Conservation (phyloP, 1,140 invertebrate species). For the Drosophila leontia region DNA sequence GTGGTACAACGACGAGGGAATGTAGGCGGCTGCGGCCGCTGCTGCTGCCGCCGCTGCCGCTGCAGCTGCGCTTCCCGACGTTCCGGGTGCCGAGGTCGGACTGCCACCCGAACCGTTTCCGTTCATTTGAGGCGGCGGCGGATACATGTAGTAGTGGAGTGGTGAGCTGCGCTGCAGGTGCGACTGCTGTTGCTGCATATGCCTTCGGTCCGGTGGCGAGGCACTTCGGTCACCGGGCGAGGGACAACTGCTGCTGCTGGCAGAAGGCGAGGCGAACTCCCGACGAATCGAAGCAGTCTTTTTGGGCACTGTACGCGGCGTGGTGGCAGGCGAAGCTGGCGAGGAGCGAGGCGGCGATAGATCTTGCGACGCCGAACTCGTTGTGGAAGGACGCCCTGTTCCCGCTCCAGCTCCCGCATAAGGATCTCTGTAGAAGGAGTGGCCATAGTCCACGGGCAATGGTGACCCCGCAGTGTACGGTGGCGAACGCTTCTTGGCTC, state of each 20-base stretch:
- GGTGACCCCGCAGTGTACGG: constrained; percentile 73
- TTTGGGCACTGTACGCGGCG: constrained; percentile 84
- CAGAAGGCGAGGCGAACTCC: constrained; percentile 82
- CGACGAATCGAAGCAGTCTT: constrained; percentile 84
- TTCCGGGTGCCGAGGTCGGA: constrained; percentile 24
- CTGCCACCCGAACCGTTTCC: constrained; percentile 53
- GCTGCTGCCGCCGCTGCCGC: constrained; percentile 64
- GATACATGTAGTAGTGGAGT: constrained; percentile 81
- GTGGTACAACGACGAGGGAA: constrained; percentile 78
- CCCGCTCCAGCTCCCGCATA: constrained; percentile 52
- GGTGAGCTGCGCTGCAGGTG: constrained; percentile 68
- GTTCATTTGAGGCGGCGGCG: constrained; percentile 60
- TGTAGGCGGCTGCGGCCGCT: constrained; percentile 77
- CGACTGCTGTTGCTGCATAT: constrained; percentile 55
- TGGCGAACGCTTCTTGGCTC: constrained; percentile 75
- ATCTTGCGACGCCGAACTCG: constrained; percentile 47
- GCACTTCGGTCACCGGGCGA: constrained; percentile 70
- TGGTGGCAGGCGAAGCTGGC: constrained; percentile 65
- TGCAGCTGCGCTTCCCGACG: constrained; percentile 51
- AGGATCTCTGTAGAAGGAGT: constrained; percentile 64
- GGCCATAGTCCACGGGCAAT: constrained; percentile 67
- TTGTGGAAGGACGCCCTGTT: constrained; percentile 31
- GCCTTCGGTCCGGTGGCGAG: constrained; percentile 67
- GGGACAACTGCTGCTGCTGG: constrained; percentile 70
- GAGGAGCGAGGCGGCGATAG: constrained; percentile 67